Evolutionary conservation across 2,888 invertebrate species (phyloP).

Genomic region (Ecdyonurus torrentis): DNA sequence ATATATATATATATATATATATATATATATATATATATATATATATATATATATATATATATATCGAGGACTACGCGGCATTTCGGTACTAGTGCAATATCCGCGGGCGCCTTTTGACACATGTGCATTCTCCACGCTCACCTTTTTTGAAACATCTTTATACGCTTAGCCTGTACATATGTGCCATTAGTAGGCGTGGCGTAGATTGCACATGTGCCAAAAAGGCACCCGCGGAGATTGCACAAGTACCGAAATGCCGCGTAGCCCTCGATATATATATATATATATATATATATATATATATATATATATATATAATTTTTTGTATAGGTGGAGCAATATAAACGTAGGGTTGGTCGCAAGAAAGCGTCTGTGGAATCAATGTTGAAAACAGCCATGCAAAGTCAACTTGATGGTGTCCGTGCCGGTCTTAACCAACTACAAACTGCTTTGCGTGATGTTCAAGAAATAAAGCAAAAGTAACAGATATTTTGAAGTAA

Average conservation of each 20-base stretch:
- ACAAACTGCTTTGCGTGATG: conserved; percentile 68
- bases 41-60: neutral
- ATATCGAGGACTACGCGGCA: too few species aligned
- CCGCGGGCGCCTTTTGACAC: too few species aligned
- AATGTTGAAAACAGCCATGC: conserved; percentile 94
- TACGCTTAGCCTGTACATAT: too few species aligned
- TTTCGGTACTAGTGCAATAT: too few species aligned
- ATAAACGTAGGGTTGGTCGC: conserved; percentile 51
- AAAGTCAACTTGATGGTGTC: conserved; percentile 94
- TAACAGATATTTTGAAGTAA: conserved; percentile 26
- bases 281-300: neutral
- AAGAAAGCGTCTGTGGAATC: conserved; percentile 86
- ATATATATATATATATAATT: conserved; percentile 1
- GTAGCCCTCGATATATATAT: too few species aligned
- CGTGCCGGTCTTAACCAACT: conserved; percentile 83
- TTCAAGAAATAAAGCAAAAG: conserved; percentile 46
- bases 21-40: neutral
- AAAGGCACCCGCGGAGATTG: too few species aligned
- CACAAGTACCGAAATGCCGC: too few species aligned
- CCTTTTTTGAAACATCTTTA: too few species aligned
- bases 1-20: too few species aligned
- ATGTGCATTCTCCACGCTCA: too few species aligned
- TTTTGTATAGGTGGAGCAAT: conserved; percentile 46
- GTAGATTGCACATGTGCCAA: too few species aligned
- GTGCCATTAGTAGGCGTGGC: too few species aligned